These are phyloP conservation scores for Thomomys bottae DNA, from an alignment of 2,113 vertebrate species.

Conservation along the genomic window DNA sequence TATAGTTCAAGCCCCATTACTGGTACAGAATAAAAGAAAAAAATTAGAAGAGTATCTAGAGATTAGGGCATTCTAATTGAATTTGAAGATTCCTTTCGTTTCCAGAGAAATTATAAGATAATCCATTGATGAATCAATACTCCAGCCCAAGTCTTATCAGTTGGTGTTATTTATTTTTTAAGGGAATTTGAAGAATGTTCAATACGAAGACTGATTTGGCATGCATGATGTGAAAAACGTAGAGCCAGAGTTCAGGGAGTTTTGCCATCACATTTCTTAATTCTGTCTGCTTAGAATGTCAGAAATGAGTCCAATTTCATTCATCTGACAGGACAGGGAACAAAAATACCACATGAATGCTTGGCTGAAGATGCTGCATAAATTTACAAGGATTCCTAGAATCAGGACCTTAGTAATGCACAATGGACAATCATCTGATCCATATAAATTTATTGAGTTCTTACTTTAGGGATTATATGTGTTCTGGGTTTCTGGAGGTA, in stretches of 20 bases:
- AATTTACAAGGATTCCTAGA: neutral
- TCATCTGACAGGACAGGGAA: neutral
- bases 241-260: neutral
- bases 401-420: neutral
- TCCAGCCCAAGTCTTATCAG: conserved; percentile 1
- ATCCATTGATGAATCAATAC: conserved; percentile 30
- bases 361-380: neutral
- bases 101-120: conserved; percentile 38
- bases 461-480: neutral
- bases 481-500: neutral
- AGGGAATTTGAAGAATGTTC: conserved; percentile 25
- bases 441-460: neutral
- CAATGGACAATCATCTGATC: neutral
- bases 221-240: conserved; percentile 33
- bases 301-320: conserved; percentile 7
- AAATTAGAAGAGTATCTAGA: neutral
- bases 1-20: too few relatives aligned
- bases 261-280: conserved; percentile 36
- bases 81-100: neutral
- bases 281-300: conserved; percentile 14
- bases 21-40: too few relatives aligned
- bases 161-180: conserved; percentile 52
- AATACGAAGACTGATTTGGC: conserved; percentile 42
- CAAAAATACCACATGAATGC: neutral
- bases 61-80: neutral